Base-by-base conservation (phyloP, 1,140 invertebrate species). In the Drosophila virilis region DNA sequence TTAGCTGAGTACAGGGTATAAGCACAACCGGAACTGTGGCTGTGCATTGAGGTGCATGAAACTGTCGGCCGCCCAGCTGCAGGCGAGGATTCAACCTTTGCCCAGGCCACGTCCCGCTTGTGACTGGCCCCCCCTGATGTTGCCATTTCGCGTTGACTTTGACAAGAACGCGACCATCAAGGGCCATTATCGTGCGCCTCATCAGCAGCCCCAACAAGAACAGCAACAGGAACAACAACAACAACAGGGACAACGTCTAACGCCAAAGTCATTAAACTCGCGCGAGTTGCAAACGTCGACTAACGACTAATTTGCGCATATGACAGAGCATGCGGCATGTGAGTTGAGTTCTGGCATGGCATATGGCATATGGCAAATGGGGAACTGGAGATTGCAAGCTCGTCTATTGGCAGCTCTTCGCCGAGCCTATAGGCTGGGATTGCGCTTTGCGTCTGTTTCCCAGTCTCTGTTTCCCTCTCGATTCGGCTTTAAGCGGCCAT, bases 231-330 rank as follows among this genome's bases (percentile, higher is more conserved):
- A 45, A 43, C n/a, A n/a, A n/a, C n/a, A 52, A 38, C 65, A 43
- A 55, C 22, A 48, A 32, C 55, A 55, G 42, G 64, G 42, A 43
- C n/a, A 33, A 33, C 50, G 50, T 86, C 82, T 85, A 85, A 85
- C 75, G 82, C 82, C 78, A 81, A 81, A 52, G 50, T 52, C 50
- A 52, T 52, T 52, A 52, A 59, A 45, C 40, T 43, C 22, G 67
- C 64, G 68, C 50, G 42, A 84, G 61, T 57, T 69, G 57, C 55
- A 70, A 80, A 80, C 61, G 72, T 68, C 61, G 79, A 81, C 83
- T 88, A 86, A 88, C 83, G 82, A 86, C 83, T 86, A 86, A 86
- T 86, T 86, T 86, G 79, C 83, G 83, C 79, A 86, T 86, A 86
- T 86, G 83, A 88, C 83, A 88, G 83, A 74, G 83, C 22, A 22